A percentile compares a stretch with the other conserved stretches of the same genome.
Conservation (phyloP, 2,888 invertebrate genomes). For the Scelioninae gen. 2 region DNA sequence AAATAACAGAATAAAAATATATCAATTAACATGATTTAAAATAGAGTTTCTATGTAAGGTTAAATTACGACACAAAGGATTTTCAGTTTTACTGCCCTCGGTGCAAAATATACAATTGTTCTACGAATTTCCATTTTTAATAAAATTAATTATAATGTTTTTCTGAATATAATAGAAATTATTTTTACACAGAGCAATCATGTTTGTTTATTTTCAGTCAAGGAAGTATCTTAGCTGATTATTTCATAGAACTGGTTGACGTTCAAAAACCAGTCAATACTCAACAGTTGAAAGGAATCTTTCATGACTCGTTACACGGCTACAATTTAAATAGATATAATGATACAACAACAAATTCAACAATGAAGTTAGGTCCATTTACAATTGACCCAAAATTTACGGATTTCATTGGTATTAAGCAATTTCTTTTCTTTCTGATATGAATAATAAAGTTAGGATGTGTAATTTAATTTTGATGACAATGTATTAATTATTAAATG, state of each 20-base stretch:
- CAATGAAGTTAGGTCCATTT: slow-evolving; percentile 87
- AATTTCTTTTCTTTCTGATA: neutral
- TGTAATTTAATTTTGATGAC: slow-evolving; percentile 10
- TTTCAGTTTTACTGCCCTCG: no score
- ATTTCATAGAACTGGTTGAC: slow-evolving; percentile 88
- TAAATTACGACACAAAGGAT: no score
- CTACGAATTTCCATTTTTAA: no score
- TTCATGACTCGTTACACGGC: slow-evolving; percentile 80
- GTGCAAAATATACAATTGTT: no score
- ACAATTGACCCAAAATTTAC: slow-evolving; percentile 90
- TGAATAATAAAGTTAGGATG: neutral
- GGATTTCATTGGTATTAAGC: slow-evolving; percentile 81
- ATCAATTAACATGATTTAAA: no score
- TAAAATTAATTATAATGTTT: no score
- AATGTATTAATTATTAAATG: slow-evolving; percentile 11
- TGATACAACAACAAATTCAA: slow-evolving; percentile 77
- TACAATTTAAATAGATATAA: slow-evolving; percentile 77
- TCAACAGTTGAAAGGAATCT: slow-evolving; percentile 77
- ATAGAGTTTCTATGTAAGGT: no score
- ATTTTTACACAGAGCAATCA: neutral
- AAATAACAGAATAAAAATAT: no score
- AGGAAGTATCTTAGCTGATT: slow-evolving; percentile 92
- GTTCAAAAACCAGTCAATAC: slow-evolving; percentile 78
- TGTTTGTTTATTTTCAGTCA: slow-evolving; percentile 77
- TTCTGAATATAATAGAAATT: no score